Evolutionary conservation across 2,888 invertebrate species (phyloP), one percentile per base, ranked within the genome.

Genomic region (Sphaerophoria rueppellii): DNA sequence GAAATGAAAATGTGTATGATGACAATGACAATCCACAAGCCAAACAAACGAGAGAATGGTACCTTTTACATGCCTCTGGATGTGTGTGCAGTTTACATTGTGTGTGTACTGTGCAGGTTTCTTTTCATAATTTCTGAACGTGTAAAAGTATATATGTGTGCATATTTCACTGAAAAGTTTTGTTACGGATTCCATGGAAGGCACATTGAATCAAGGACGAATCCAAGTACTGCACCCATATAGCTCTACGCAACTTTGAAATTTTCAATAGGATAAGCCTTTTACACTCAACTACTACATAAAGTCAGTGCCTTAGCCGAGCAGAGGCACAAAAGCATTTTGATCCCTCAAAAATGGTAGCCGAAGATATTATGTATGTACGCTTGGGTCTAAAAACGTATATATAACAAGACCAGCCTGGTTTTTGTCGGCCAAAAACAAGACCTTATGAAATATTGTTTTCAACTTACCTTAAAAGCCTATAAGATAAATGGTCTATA

Each of bases 391-490:
- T 75, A 70, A 63, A 70, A 75, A 81, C 58, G 58, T 71, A 60
- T 43, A 55, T n/a, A 24, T 2, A 24, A 2, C 24, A 24, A 24
- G 24, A 24, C 6, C 52, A n/a, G 12, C 12, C n/a, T n/a, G 12
- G 40, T 43, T 43, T 37, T 40, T 75, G 75, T 70, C 70, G 35
- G 71, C 80, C 80, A 75, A 74, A 81, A 75, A 75, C 70, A 75
- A 81, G 75, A 71, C 80, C 80, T 81, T 71, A 81, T 75, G 80
- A 80, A 80, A 74, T 69, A 72, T 58, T 73, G 78, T 72, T 79
- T 72, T 73, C 67, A 79, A 73, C 78, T 79, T 79, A 72, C 72
- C 78, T 79, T 63, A 79, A 54, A 54, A 79, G 73, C 72, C 72
- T 73, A 73, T 79, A 73, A 73, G 60, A 71, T 61, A 61, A 70